Base-by-base conservation (phyloP, 2,888 invertebrate species). In the Masnerella sp. region DNA sequence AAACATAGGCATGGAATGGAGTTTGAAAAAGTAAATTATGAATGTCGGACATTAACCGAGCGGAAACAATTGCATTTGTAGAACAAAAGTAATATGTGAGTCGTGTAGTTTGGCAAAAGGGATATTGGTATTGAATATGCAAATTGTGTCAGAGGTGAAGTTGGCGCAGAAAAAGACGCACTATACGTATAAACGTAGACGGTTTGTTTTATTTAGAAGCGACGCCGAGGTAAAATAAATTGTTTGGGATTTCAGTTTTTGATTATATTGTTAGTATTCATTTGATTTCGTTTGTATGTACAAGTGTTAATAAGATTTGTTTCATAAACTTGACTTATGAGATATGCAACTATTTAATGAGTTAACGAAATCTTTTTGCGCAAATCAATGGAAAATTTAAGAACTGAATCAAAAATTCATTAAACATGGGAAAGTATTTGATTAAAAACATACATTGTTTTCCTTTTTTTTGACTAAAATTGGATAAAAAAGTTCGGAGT, bases 61-160 rank as follows among this genome's bases (percentile, higher is more conserved):
- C 52, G 58, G 64, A 73, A 64, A 73, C 68, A 62, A 73, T 68
- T 47, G 73, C 34, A 36, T 72, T 65, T 30, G 65, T 25, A 36
- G 65, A 54, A 61, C 71, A 65, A 67, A 72, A 67, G 56, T 70
- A 54, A 61, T 59, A 43, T 61, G 42, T 49, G 61, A 61, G 61
- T 47, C 49, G 43, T 54, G 45, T 25, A 58, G 71, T 58, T 64
- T 58, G 52, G 45, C 38, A 49, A 54, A 69, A 61, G 61, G 54
- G 47, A 69, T 69, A 69, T 69, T 61, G 61, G 38, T 69, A 69
- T 49, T 69, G 69, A 69, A 69, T 69, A 69, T 69, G 69, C 69
- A 69, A 69, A 61, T 52, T 69, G 61, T 69, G 54, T 61, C 54
- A 61, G 51, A 69, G 68, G 68, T 69, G 68, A 69, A 51, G 49